Evolutionary conservation across 2,797 vertebrate genomes (phyloP), one percentile per base, ranked within the genome.

Genomic region (Cossypha niveicapilla): DNA sequence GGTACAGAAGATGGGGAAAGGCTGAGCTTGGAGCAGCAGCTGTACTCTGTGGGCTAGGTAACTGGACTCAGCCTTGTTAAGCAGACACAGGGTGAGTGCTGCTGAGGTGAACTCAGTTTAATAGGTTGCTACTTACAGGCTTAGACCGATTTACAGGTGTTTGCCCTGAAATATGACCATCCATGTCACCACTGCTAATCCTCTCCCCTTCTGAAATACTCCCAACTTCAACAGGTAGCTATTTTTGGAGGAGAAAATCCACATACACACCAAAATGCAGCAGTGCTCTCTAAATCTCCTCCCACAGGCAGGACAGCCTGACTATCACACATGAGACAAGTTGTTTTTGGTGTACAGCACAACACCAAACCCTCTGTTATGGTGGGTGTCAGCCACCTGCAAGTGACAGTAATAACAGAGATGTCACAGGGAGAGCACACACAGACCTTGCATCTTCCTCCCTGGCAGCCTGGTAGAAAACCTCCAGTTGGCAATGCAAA

Each of bases 101-200:
- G 81, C 63, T 37, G 81, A 94, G 93, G 90, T 96, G 92, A 96
- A 91, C 27, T 85, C 74, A 37, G 81, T 86, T 96, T 95, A 95
- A 86, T 44, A 91, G 75, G 80, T 65, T 92, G 94, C 88, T 94
- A 19, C 94, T 96, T 92, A 94, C 67, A 90, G 92, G 91, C 86
- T 96, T 87, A 96, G 85, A 77, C 72, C 41, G 48, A 88, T 94
- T 94, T 96, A 90, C 94, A 91, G 92, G 93, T 94, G 76, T 93
- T 96, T 89, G 90, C 86, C 88, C 95, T 92, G 79, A 92, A 96
- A 96, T 79, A 94, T 70, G 90, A 93, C 93, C 81, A 76, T 65
- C 86, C 58, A 6, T 93, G 80, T 87, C 88, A 92, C 13, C 79
- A 48, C 58, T 63, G 51, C 71, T 95, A 91, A 94, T 91, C 82